Percentiles rank a stretch among this genome's conserved stretches.
Evolutionary conservation across 2,113 vertebrate species (phyloP).

Genomic region (Cacatua alba): DNA sequence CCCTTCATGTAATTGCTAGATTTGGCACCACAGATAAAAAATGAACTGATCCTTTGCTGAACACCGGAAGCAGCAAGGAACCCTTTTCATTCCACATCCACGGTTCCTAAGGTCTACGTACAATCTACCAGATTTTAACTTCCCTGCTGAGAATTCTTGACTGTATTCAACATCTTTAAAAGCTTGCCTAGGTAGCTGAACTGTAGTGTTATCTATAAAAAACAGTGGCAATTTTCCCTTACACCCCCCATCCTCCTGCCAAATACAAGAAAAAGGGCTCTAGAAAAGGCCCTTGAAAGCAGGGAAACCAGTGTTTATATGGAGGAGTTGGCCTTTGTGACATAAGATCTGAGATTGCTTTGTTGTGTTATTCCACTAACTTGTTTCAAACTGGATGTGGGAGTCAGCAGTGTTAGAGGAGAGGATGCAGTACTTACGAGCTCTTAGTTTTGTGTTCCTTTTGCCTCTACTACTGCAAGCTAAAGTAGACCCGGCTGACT

Average conservation of each 20-base stretch:
- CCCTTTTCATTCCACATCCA: background rate
- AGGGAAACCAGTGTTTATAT: background rate
- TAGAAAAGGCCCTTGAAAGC: background rate
- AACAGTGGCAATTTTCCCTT: background rate
- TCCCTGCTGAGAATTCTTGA: background rate
- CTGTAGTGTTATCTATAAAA: background rate
- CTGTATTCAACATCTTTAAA: background rate
- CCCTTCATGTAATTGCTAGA: background rate
- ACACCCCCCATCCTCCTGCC: background rate
- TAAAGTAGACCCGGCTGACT: background rate
- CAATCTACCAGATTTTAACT: background rate
- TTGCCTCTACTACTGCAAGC: background rate
- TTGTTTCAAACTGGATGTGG: background rate
- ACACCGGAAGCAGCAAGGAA: background rate
- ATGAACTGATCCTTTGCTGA: background rate
- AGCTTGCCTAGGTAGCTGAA: background rate
- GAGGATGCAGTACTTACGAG: background rate
- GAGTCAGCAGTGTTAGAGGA: background rate
- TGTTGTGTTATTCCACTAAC: background rate
- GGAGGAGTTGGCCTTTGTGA: background rate
- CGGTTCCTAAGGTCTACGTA: background rate
- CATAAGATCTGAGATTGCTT: background rate
- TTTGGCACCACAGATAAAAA: background rate
- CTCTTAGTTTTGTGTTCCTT: background rate
- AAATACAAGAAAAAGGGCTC: background rate